phyloP scores from a whole-genome alignment of 2,113 vertebrate species.

The Oxygymnocypris stewartii region DNA sequence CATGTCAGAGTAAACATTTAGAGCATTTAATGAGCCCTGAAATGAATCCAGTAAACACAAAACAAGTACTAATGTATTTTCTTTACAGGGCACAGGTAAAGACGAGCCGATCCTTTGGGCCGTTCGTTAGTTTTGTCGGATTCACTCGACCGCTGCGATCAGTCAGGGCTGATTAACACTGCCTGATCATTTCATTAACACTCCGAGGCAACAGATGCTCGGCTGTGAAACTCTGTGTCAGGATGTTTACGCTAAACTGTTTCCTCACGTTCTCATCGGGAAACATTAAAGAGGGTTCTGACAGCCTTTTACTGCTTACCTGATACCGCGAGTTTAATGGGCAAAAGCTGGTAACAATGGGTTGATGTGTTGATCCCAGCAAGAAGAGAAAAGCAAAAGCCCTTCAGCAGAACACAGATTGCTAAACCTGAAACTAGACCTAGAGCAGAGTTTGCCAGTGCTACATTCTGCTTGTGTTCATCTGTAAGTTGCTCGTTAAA shows the following conservation, averaged over 20 bases:
- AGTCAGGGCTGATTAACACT: conserved; percentile 14
- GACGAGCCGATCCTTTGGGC: background rate
- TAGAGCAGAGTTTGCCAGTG: background rate
- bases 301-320: background rate
- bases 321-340: background rate
- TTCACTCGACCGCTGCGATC: background rate
- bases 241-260: conserved; percentile 21
- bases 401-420: too few relatives aligned
- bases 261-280: background rate
- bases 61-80: background rate
- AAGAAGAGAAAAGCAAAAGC: too few relatives aligned
- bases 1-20: background rate
- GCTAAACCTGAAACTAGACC: background rate
- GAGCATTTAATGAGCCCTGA: background rate
- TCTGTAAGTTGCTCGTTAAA: background rate
- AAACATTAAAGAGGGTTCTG: background rate
- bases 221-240: conserved; percentile 18
- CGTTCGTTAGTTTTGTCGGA: background rate
- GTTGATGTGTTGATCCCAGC: background rate
- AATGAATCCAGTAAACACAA: background rate
- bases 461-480: background rate
- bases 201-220: conserved; percentile 21
- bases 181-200: conserved; percentile 27
- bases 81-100: conserved; percentile 7
- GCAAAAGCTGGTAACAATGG: background rate